Evolutionary conservation across 1,140 invertebrate genomes (phyloP).

Genomic region (Aphelenchoides besseyi): DNA sequence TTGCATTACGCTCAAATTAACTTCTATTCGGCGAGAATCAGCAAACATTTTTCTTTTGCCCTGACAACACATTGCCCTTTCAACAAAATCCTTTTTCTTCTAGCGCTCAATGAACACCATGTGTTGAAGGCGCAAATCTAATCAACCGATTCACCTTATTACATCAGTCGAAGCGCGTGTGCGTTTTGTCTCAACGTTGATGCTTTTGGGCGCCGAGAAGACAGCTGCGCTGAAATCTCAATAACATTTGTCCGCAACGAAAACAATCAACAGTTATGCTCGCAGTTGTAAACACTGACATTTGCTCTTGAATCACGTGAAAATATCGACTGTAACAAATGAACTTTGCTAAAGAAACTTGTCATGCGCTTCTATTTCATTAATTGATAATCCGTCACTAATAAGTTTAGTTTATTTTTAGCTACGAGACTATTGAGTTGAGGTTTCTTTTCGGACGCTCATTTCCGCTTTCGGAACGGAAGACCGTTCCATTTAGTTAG

Average conservation of each 20-base stretch:
- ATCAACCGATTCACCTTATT: constrained; percentile 3
- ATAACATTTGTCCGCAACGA: background rate
- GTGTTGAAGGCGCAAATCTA: background rate
- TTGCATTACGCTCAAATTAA: too few species aligned
- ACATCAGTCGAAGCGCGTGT: background rate
- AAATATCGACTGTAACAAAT: too few species aligned
- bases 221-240: background rate
- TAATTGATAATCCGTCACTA: background rate
- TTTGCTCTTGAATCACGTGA: too few species aligned
- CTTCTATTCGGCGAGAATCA: too few species aligned
- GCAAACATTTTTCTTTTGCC: too few species aligned
- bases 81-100: background rate
- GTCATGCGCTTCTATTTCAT: background rate
- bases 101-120: background rate
- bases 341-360: too few species aligned
- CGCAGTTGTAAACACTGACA: too few species aligned
- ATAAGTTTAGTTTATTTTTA: background rate
- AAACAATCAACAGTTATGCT: background rate
- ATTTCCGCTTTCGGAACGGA: constrained; percentile 1
- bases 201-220: too few species aligned
- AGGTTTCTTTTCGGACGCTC: background rate
- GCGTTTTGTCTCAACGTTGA: background rate
- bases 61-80: background rate
- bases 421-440: background rate
- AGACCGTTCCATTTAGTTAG: background rate